Conservation (phyloP, 2,797 vertebrate genomes). For the Amazona finschi region DNA sequence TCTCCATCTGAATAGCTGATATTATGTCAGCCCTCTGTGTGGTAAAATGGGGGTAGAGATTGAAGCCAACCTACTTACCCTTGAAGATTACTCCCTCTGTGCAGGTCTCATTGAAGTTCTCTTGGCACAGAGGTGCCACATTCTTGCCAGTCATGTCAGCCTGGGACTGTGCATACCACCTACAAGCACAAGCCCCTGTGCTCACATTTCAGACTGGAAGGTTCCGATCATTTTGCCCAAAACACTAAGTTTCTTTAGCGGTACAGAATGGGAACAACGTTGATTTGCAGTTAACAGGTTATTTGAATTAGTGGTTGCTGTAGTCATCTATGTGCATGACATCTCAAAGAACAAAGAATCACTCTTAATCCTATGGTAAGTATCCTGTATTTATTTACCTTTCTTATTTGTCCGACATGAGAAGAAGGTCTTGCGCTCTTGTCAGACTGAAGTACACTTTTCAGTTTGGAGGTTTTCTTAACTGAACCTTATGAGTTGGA, state of each 20-base stretch:
- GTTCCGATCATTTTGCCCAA: neutral
- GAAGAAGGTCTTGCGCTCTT: neutral
- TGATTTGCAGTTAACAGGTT: neutral
- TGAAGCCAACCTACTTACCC: neutral
- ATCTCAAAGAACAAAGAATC: neutral
- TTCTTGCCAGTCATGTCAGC: neutral
- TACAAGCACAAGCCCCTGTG: neutral
- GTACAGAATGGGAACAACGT: neutral
- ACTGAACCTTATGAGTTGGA: neutral
- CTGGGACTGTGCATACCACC: neutral
- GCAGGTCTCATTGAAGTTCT: neutral
- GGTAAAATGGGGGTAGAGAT: neutral
- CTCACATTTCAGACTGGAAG: neutral
- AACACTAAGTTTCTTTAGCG: neutral
- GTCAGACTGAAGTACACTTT: neutral
- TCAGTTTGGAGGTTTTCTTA: neutral
- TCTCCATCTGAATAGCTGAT: neutral
- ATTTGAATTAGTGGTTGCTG: neutral
- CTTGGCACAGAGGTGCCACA: neutral
- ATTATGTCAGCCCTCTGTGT: neutral
- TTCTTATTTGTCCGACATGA: neutral
- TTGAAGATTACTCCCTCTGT: neutral
- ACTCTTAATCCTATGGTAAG: neutral
- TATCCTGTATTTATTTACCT: neutral
- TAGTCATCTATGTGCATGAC: neutral